Evolutionary conservation across 2,888 invertebrate species (phyloP), one percentile per base, ranked within the genome.

Genomic region (Eueremaeus valkanovi): DNA sequence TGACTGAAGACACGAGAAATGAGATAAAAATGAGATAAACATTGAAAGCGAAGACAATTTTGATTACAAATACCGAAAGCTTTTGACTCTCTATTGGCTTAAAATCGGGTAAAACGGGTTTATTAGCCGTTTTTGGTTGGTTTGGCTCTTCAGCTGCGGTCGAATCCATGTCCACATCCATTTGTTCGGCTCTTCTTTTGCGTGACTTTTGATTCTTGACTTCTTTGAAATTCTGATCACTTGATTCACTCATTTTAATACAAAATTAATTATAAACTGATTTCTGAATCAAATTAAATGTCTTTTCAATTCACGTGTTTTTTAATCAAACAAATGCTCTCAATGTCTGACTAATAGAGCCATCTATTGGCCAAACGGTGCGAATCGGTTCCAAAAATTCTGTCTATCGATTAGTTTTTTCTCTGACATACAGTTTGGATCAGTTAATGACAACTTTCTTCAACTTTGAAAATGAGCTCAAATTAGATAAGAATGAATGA

Each of bases 111-210:
- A 73, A n/a, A 55, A 9, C 40, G 8, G 63, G 6, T 40, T 55
- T 45, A 9, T 13, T 27, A 13, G 24, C 13, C 13, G 55, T 24
- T 13, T 55, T 55, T 21, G 24, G 11, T 9, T 13, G 27, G 0
- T 24, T 21, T 9, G 8, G 1, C 31, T 42, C 61, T 24, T 36
- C 21, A 55, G 61, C 42, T 11, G 24, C 9, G n/a, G 31, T 55
- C 13, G 5, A 0, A 27, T 72, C n/a, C 11, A n/a, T 31, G 0
- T 76, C 76, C 8, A 73, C 21, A 29, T 78, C 78, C 78, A 78
- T 78, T 42, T 77, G 51, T 75, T 78, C 70, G 0, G 63, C 73
- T 51, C 77, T 78, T 42, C 78, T 72, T 29, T 78, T 78, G 13
- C 36, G 16, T 18, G 68, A 68, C 40, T 68, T 68, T 36, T 24